These are phyloP conservation scores for Melieria picta DNA, from an alignment of 2,888 invertebrate species.

Conservation along the genomic window DNA sequence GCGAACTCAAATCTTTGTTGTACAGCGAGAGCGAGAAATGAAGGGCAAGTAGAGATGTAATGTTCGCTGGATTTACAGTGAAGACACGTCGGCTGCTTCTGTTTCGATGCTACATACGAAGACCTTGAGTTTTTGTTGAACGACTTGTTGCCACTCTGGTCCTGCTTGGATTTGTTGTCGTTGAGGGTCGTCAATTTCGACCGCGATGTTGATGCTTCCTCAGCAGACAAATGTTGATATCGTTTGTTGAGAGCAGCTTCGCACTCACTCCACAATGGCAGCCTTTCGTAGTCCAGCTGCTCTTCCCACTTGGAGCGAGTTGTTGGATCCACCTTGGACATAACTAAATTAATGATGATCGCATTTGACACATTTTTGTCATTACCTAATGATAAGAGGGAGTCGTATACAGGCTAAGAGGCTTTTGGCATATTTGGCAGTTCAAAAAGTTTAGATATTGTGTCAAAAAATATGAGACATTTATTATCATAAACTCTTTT, in stretches of 20 bases:
- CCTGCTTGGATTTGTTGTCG: too few species aligned
- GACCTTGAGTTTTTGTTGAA: too few species aligned
- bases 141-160: too few species aligned
- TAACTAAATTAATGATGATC: slow-evolving; percentile 40
- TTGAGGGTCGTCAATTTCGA: too few species aligned
- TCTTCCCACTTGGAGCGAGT: too few species aligned
- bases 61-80: slow-evolving; percentile 1
- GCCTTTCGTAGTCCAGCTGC: too few species aligned
- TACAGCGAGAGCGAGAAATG: neutral
- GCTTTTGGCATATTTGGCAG: slow-evolving; percentile 37
- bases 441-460: slow-evolving; percentile 39
- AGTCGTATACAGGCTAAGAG: slow-evolving; percentile 38
- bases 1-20: slow-evolving; percentile 2
- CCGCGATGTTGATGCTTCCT: too few species aligned
- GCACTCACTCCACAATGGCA: too few species aligned
- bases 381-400: slow-evolving; percentile 35
- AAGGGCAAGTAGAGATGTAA: neutral
- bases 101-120: too few species aligned
- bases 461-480: slow-evolving; percentile 41
- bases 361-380: slow-evolving; percentile 41
- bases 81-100: too few species aligned
- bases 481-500: slow-evolving; percentile 38
- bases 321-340: slow-evolving; percentile 29
- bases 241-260: too few species aligned
- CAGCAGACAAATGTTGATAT: too few species aligned